Conservation (phyloP, 2,888 invertebrate species). For the Xestia c-nigrum region DNA sequence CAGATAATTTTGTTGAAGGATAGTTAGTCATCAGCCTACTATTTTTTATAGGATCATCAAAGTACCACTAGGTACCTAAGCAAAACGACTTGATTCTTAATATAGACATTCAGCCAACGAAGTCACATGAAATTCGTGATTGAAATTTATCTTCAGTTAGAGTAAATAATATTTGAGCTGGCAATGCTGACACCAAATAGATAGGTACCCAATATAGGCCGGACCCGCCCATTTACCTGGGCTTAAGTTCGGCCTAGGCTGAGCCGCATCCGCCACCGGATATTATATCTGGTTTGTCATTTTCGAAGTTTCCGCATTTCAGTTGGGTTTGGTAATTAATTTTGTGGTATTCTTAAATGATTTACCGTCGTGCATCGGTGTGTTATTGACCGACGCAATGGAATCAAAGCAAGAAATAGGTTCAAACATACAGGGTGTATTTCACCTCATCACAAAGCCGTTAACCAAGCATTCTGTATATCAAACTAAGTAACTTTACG, state of each 20-base stretch:
- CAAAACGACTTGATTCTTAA: background rate
- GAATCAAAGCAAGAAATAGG: background rate
- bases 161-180: slow-evolving; percentile 41
- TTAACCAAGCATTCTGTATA: no score
- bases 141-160: slow-evolving; percentile 36
- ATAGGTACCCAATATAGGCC: slow-evolving; percentile 52
- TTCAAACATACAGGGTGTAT: no score
- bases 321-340: slow-evolving; percentile 9
- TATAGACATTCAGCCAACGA: background rate
- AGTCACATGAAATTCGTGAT: slow-evolving; percentile 24
- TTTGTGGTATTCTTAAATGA: slow-evolving; percentile 2
- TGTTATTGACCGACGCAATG: background rate
- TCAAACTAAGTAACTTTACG: no score
- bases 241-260: slow-evolving; percentile 50
- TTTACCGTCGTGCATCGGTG: background rate
- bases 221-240: slow-evolving; percentile 56
- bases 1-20: no score
- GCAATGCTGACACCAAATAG: slow-evolving; percentile 38
- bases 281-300: slow-evolving; percentile 50
- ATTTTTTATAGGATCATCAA: background rate
- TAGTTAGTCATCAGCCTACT: background rate
- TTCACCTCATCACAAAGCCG: no score
- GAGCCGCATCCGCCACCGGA: slow-evolving; percentile 39
- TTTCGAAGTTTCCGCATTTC: slow-evolving; percentile 36
- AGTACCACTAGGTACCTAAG: background rate